phyloP scores from a whole-genome alignment of 2,888 invertebrate genomes.

The Gortyna flavago region DNA sequence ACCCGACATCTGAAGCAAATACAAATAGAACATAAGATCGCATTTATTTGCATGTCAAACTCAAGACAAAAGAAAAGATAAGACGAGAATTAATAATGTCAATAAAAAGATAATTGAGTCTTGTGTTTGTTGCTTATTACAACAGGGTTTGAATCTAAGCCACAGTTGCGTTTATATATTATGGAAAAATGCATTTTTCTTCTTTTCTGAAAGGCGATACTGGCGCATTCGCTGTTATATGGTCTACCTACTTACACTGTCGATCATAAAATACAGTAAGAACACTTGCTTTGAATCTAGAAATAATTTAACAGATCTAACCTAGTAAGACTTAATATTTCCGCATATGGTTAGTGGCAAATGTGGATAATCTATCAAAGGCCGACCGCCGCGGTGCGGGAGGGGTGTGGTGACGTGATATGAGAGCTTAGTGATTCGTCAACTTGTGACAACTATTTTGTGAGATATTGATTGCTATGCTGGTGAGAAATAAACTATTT shows the following conservation, averaged over 20 bases:
- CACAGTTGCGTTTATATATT: background rate
- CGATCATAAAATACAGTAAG: background rate
- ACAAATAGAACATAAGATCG: constrained; percentile 6
- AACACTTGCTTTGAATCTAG: background rate
- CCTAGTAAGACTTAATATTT: background rate
- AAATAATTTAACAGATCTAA: too few relatives aligned
- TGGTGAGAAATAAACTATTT: too few relatives aligned
- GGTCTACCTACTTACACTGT: background rate
- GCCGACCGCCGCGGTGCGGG: too few relatives aligned
- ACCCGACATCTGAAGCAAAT: constrained; percentile 69
- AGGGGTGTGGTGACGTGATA: too few relatives aligned
- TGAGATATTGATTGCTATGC: too few relatives aligned
- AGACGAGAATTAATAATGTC: constrained; percentile 21
- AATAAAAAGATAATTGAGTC: constrained; percentile 32
- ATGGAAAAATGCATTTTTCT: background rate
- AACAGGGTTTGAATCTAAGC: background rate
- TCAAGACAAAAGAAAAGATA: constrained; percentile 40
- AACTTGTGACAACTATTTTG: too few relatives aligned
- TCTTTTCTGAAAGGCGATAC: background rate
- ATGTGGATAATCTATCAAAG: background rate
- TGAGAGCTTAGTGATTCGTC: too few relatives aligned
- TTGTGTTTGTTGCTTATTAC: constrained; percentile 13
- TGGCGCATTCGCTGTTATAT: background rate
- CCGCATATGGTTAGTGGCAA: background rate
- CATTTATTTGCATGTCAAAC: constrained; percentile 25